These are phyloP conservation scores for Monopis laevigella DNA, from an alignment of 2,888 invertebrate genomes.

Conservation along the genomic window DNA sequence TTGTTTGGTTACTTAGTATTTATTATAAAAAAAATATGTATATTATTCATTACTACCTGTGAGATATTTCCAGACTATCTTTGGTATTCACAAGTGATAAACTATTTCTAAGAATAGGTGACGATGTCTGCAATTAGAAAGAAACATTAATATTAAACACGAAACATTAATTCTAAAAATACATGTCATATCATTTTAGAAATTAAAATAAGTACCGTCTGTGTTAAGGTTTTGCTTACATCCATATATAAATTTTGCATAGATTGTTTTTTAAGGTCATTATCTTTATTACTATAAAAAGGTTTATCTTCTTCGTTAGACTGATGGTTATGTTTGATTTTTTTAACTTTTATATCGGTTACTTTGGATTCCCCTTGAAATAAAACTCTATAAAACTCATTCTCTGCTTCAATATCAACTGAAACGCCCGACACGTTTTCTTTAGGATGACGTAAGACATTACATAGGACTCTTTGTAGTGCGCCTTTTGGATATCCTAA, in stretches of 20 bases:
- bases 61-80: conserved; percentile 47
- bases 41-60: conserved; percentile 31
- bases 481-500: conserved; percentile 2
- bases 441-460: conserved; percentile 18
- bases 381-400: conserved; percentile 36
- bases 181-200: too few relatives aligned
- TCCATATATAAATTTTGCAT: too few relatives aligned
- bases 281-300: too few relatives aligned
- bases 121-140: too few relatives aligned
- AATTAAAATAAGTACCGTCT: too few relatives aligned
- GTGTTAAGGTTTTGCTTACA: too few relatives aligned
- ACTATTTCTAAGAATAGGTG: not conserved
- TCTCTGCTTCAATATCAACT: conserved; percentile 39
- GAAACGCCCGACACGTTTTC: conserved; percentile 32
- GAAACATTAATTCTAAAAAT: too few relatives aligned
- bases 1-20: not conserved
- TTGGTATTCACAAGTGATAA: conserved; percentile 26
- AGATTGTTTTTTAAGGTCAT: too few relatives aligned
- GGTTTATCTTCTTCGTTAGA: too few relatives aligned
- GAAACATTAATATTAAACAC: too few relatives aligned
- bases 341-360: conserved; percentile 31
- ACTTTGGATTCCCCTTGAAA: conserved; percentile 29
- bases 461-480: not conserved
- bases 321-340: too few relatives aligned
- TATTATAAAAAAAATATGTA: conserved; percentile 20